Percentiles rank a stretch among this genome's conserved stretches.
Evolutionary conservation across 30 jellyfish, hydroid and myxozoan genomes (phyloP).

Genomic region (Catostylus mosaicus): DNA sequence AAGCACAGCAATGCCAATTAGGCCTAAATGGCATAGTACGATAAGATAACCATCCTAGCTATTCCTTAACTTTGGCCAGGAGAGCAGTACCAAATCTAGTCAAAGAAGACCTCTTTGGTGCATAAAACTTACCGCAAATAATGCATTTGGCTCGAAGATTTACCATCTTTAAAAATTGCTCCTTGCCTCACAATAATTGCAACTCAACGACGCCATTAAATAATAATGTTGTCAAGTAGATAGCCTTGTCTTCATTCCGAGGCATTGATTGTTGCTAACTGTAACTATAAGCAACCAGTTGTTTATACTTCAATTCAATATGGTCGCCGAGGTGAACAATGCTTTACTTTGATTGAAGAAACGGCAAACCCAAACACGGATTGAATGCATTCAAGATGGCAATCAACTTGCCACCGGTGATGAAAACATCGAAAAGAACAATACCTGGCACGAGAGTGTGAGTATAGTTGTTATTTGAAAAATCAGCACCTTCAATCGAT

Average conservation of each 20-base stretch:
- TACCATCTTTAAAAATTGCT: constrained; percentile 37
- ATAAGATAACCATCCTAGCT: too few relatives aligned
- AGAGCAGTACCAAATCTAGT: too few relatives aligned
- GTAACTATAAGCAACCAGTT: constrained; percentile 37
- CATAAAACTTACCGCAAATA: constrained; percentile 39
- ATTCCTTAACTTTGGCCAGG: too few relatives aligned
- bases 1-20: too few relatives aligned
- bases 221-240: constrained; percentile 15
- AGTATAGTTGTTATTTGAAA: constrained; percentile 4
- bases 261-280: background rate
- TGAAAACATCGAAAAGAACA: constrained; percentile 59
- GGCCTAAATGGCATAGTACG: too few relatives aligned
- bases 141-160: constrained; percentile 66
- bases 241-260: constrained; percentile 20
- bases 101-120: too few relatives aligned
- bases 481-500: too few relatives aligned
- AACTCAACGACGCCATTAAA: constrained; percentile 31
- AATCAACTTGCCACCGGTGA: constrained; percentile 58
- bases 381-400: constrained; percentile 22
- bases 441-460: constrained; percentile 82
- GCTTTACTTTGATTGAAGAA: background rate
- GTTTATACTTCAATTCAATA: constrained; percentile 12
- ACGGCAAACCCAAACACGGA: background rate
- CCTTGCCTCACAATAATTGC: background rate
- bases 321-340: constrained; percentile 8